Base-by-base conservation (phyloP, 2,113 vertebrate genomes). In the Protobothrops mucrosquamatus region DNA sequence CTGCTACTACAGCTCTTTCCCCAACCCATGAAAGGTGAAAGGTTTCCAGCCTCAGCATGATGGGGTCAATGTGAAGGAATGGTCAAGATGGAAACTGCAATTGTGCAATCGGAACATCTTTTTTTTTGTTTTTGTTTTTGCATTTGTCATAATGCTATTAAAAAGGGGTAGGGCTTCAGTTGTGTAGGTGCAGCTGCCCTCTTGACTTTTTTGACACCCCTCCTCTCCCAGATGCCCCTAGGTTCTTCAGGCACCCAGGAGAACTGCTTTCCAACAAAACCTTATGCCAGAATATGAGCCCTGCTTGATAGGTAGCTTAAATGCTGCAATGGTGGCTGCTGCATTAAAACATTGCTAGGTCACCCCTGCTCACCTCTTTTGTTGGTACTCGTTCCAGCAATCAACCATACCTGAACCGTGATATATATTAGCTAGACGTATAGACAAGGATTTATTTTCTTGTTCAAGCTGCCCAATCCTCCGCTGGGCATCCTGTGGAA, bases 371-470 rank as follows among this genome's bases (percentile, higher is more conserved):
- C 87, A 94, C 94, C 97, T 97, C 87, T 91, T 96, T 11, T 95
- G 92, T 59, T 93, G 93, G 85, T 90, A 94, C 2, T 94, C 91
- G 0, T 97, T 97, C 97, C 97, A 97, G 89, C 96, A 97, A 55
- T 96, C 96, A 54, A 97, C 96, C 23, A 51, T 61, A 51, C 95
- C 94, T 0, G 94, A 89, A 55, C 96, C 95, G 0, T 94, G 95
- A 43, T 96, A 92, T 3, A 96, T 96, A 1, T 95, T 93, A 9
- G 96, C 96, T 8, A 97, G 96, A 85, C 95, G 96, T 94, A 95
- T 90, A n/a, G 95, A 95, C 2, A 97, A 94, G 48, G 95, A 91
- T 85, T 94, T 97, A 74, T 97, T 97, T 85, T 97, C 95, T 3
- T 94, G 93, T 87, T 97, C 96, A 1, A 97, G 97, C 91, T 95